Conservation (phyloP, 2,113 vertebrate genomes). For the Anhinga rufa region DNA sequence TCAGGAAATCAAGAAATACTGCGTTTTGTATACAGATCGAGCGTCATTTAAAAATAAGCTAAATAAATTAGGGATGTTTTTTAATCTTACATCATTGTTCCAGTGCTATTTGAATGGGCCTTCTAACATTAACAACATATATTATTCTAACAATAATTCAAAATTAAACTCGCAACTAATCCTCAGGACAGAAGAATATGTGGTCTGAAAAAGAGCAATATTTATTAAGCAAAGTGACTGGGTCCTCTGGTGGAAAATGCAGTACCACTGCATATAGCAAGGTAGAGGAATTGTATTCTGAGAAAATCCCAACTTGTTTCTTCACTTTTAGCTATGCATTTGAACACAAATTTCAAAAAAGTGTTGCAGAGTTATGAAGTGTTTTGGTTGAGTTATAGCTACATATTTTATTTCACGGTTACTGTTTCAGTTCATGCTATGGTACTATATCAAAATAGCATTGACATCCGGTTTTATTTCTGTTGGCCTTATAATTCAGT, state of each 20-base stretch:
- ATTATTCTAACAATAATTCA: not conserved
- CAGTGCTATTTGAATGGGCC: not conserved
- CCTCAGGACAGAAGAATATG: not conserved
- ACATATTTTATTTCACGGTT: not conserved
- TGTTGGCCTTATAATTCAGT: not conserved
- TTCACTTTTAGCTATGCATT: not conserved
- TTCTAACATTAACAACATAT: not conserved
- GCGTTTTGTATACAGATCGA: not conserved
- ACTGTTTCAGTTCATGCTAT: not conserved
- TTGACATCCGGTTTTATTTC: not conserved
- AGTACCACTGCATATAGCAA: not conserved
- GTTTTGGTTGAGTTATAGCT: not conserved
- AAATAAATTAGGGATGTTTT: not conserved
- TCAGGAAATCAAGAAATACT: not conserved
- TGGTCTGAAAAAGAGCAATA: not conserved
- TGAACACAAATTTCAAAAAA: not conserved
- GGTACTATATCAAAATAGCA: not conserved
- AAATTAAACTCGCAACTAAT: not conserved
- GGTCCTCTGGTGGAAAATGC: not conserved
- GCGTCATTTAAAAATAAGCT: not conserved
- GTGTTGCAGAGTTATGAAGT: not conserved
- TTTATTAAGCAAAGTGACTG: fast-evolving
- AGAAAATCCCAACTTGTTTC: not conserved
- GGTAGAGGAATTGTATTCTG: not conserved
- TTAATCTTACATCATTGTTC: not conserved